Evolutionary conservation across 2,888 invertebrate species (phyloP), one percentile per base, ranked within the genome.

Genomic region (Papilio gigon): DNA sequence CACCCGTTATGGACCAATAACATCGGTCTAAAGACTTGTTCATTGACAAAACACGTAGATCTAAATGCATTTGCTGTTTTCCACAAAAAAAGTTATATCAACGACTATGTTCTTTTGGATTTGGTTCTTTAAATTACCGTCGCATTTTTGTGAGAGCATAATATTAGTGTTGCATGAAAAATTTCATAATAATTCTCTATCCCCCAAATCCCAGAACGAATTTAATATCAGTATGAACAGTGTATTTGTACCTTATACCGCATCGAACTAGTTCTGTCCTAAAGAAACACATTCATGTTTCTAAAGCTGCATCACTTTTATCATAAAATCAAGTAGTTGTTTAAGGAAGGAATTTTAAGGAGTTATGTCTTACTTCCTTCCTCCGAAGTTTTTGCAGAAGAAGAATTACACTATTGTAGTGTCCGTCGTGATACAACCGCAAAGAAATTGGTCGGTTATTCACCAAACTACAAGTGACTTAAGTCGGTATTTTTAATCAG

Each of bases 131-230:
- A 12, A 2, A 20, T 47, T 44, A 14, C 1, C 4, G 2, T 27
- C 14, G 6, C 27, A 9, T 56, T 30, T 30, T 56, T 0, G 12
- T 30, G 9, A 56, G 17, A 56, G 30, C 27, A n/a, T 56, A 8
- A 25, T 50, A 25, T 17, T n/a, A 56, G 14, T 56, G n/a, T 56
- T 25, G 30, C 0, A 25, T 56, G 30, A 56, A 4, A 27, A n/a
- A n/a, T 30, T 50, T 37, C 22, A 25, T 17, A 47, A 47, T 50
- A 22, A 64, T 63, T 63, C 37, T 37, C 53, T 50, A 64, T 64
- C 56, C 67, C 61, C 67, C 6, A 14, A 53, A 11, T 40, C 67
- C 60, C 67, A 50, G 67, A 61, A 37, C 61, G 40, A 61, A 67
- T 67, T 60, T 60, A 35, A 60, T 66, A 11, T 47, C 50, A n/a